Evolutionary conservation across 2,797 vertebrate genomes (phyloP), one percentile per base, ranked within the genome.

Genomic region (Rhynchonycteris naso): DNA sequence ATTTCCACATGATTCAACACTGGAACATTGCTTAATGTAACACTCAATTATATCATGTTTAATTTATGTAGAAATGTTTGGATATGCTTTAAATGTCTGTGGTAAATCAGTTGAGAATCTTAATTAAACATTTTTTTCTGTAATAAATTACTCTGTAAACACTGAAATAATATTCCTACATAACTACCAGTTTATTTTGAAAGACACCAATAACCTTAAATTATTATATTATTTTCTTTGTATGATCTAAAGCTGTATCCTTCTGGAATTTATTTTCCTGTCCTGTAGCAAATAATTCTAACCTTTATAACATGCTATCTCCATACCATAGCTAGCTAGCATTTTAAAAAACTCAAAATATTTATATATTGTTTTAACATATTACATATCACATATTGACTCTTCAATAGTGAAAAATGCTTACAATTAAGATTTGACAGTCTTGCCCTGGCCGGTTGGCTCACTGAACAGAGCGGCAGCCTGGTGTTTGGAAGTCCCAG

Each of bases 1-100:
- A 96, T 97, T 98, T 97, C 93, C 95, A 98, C 84, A 96, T 96
- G 97, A 98, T 97, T 98, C 97, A 98, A 96, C 96, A 97, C 35
- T 92, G 88, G 94, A 95, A 85, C 95, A 91, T 92, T 96, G 96
- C 97, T 98, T 97, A 97, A 94, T 74, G 84, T 95, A 97, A 93
- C 91, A 92, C 83, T 97, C 93, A 97, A 96, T 97, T 97, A 97
- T 95, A 97, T 97, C 95, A 97, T 97, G 96, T 97, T 98, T 97
- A 97, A 98, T 97, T 97, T 97, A 98, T 97, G 93, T 96, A 88
- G 93, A 96, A 97, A 97, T 97, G 91, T 97, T 98, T 98, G 95
- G 96, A 97, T 95, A 79, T 96, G 68, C 95, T 97, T 97, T 96
- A 98, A 97, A 97, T 76, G 88, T 95, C 96, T 96, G 94, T 89